phyloP scores from a whole-genome alignment of 2,888 invertebrate species.

The Boloria selene region DNA sequence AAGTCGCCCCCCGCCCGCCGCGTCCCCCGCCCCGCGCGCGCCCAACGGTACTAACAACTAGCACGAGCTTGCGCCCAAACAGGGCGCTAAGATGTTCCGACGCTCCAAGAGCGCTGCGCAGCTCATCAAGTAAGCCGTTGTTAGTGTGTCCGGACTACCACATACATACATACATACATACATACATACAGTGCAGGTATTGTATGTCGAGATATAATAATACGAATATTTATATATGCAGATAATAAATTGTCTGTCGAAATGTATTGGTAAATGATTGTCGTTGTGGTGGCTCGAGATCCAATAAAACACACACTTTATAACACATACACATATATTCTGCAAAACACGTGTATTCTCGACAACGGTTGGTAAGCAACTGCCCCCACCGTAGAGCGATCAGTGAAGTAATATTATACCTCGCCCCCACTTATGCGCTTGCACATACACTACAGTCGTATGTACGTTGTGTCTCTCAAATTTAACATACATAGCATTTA shows the following conservation, averaged over 20 bases:
- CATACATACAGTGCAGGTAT: background rate
- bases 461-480: no score
- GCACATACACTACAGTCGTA: no score
- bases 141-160: background rate
- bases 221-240: no score
- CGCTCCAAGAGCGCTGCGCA: conserved; percentile 82
- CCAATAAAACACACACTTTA: no score
- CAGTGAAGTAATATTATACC: no score
- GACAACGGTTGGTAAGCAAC: no score
- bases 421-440: no score
- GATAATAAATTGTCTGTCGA: background rate
- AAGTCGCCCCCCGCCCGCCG: conserved; percentile 51
- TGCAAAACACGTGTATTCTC: no score
- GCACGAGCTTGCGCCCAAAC: conserved; percentile 77
- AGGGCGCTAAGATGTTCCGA: conserved; percentile 82
- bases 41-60: conserved; percentile 78
- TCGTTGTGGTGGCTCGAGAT: no score
- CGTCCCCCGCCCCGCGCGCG: conserved; percentile 58
- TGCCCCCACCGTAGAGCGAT: no score
- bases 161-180: background rate
- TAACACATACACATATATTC: no score
- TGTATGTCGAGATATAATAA: background rate
- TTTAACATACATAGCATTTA: no score
- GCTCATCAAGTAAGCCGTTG: conserved; percentile 73
- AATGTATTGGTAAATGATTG: background rate